Evolutionary conservation across 1,140 invertebrate species (phyloP), one percentile per base, ranked within the genome.

Genomic region (Acarapis woodi): DNA sequence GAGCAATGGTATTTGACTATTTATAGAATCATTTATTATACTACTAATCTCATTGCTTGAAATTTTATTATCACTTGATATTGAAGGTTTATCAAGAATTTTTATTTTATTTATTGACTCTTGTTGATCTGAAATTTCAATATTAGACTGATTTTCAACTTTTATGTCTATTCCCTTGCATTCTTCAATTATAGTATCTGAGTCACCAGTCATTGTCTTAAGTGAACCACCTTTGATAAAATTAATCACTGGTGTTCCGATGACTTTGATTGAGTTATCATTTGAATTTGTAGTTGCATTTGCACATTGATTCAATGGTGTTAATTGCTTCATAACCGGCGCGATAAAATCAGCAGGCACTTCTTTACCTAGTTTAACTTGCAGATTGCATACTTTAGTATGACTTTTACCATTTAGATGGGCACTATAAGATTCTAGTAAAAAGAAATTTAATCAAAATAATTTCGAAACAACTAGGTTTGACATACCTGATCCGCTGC

Each of bases 371-470:
- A 96, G 64, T 59, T 85, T 87, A 23, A 82, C 87, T 51, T 94
- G 85, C 32, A 94, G 60, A 49, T 93, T 87, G 4, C 94, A 71
- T 4, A 68, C 67, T 59, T 94, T 94, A 55, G 88, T 80, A 63
- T 97, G 90, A 54, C 94, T 96, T 38, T 83, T 73, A 33, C 88
- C 88, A 40, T 85, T 66, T 44, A 96, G 82, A 60, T 97, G 90
- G 23, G 88, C 85, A 24, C 83, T 80, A 60, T 94, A 97, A 0
- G 88, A 83, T 62, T 96, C 88, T 32, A n/a, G n/a, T n/a, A n/a
- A n/a, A n/a, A n/a, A n/a, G n/a, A n/a, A n/a, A n/a, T n/a, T n/a
- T n/a, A n/a, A n/a, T n/a, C n/a, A n/a, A n/a, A n/a, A n/a, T n/a
- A n/a, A n/a, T n/a, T n/a, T n/a, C n/a, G n/a, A n/a, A n/a, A n/a